phyloP scores from a whole-genome alignment of 2,797 vertebrate species.

The Xerus rutilus region DNA sequence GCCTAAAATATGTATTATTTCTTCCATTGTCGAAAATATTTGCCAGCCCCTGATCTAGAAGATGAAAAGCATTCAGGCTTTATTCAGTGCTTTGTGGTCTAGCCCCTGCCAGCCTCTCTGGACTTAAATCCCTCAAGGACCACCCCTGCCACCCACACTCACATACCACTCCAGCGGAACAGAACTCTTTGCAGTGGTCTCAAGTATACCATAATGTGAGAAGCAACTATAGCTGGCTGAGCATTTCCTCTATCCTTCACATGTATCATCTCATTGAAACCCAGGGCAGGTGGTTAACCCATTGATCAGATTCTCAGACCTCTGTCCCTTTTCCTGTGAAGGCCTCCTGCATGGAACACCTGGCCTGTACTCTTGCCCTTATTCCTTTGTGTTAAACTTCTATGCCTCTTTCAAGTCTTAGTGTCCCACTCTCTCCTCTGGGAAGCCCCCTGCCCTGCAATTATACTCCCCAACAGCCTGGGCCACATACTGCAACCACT shows the following conservation, averaged over 20 bases:
- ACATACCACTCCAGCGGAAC: accelerated
- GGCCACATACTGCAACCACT: not conserved
- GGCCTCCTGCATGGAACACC: not conserved
- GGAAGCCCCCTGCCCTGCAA: not conserved
- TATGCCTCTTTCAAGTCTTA: not conserved
- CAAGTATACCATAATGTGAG: not conserved
- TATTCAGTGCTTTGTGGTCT: not conserved
- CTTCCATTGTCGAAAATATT: not conserved
- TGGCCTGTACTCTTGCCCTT: not conserved
- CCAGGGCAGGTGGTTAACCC: not conserved
- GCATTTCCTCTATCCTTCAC: not conserved
- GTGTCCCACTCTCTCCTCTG: not conserved
- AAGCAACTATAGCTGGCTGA: accelerated
- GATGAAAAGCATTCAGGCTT: not conserved
- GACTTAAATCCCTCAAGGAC: not conserved
- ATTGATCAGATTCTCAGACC: not conserved
- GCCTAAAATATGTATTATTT: not conserved
- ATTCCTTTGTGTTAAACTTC: not conserved
- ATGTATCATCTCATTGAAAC: not conserved
- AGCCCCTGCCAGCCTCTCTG: not conserved
- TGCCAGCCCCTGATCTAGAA: not conserved
- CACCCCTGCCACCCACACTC: not conserved
- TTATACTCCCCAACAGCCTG: not conserved
- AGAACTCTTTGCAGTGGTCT: not conserved
- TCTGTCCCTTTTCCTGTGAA: not conserved